Conservation (phyloP, 2,797 vertebrate species). For the Synanceia verrucosa region DNA sequence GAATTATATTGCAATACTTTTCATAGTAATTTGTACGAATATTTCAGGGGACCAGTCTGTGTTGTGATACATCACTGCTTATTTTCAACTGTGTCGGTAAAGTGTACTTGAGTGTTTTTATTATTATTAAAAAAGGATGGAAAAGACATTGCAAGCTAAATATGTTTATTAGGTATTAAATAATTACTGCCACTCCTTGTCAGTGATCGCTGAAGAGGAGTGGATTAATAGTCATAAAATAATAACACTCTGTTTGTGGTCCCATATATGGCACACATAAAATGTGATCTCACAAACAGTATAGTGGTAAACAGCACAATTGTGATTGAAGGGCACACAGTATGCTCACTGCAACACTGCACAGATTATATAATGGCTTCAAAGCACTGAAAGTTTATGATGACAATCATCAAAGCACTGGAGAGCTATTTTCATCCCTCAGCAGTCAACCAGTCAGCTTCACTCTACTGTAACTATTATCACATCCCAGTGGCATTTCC, state of each 20-base stretch:
- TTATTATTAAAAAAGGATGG: neutral
- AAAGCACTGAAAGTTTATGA: constrained; percentile 46
- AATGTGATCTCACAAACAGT: neutral
- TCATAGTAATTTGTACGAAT: too few species aligned
- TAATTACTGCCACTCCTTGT: neutral
- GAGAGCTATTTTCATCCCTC: constrained; percentile 48
- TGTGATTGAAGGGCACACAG: neutral
- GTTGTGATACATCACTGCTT: too few species aligned
- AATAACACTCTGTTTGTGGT: neutral
- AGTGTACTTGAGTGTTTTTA: too few species aligned
- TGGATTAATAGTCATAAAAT: neutral
- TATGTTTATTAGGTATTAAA: neutral
- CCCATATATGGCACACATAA: neutral
- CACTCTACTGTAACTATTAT: constrained; percentile 30
- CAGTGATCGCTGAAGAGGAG: neutral
- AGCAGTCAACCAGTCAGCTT: constrained; percentile 32
- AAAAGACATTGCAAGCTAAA: neutral
- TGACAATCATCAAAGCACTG: constrained; percentile 52
- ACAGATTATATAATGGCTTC: constrained; percentile 29
- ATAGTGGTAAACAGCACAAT: neutral
- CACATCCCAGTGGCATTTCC: constrained; percentile 45
- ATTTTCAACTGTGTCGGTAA: neutral
- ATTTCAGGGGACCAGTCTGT: too few species aligned
- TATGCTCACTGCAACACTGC: constrained; percentile 3
- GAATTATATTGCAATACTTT: too few species aligned